Conservation (phyloP, 1,140 invertebrate species). For the Drosophila kohkoa region DNA sequence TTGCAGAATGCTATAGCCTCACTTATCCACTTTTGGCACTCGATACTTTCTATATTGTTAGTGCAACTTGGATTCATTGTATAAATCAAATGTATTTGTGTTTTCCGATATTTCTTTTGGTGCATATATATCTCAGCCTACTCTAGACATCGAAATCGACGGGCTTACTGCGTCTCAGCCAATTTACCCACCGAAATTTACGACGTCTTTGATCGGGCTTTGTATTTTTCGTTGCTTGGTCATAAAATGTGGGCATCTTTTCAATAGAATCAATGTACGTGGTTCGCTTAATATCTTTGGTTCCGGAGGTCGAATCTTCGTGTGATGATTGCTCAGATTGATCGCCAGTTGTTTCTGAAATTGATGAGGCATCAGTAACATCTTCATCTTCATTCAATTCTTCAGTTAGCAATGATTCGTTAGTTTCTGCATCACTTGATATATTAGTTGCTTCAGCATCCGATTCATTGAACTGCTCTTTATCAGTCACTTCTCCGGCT, state of each 20-base stretch:
- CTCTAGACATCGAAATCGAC: conserved; percentile 7
- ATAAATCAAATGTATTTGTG: not conserved
- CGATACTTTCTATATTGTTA: conserved; percentile 34
- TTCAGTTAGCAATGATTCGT: not conserved
- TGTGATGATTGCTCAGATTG: not conserved
- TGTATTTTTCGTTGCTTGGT: not conserved
- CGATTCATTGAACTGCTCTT: not conserved
- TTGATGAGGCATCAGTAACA: not conserved
- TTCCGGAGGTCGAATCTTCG: not conserved
- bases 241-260: conserved; percentile 20
- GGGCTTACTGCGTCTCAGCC: conserved; percentile 23
- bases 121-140: not conserved
- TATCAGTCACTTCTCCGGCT: not conserved
- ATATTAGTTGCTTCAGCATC: not conserved
- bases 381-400: not conserved
- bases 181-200: conserved; percentile 45
- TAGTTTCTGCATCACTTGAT: not conserved
- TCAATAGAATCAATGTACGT: not conserved
- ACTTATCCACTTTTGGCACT: conserved; percentile 59
- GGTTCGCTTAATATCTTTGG: not conserved
- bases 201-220: not conserved
- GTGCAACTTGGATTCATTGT: conserved; percentile 63
- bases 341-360: not conserved
- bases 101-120: not conserved
- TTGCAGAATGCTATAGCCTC: conserved; percentile 49